Conservation (phyloP, 1,140 invertebrate species). For the Drosophila nasuta region DNA sequence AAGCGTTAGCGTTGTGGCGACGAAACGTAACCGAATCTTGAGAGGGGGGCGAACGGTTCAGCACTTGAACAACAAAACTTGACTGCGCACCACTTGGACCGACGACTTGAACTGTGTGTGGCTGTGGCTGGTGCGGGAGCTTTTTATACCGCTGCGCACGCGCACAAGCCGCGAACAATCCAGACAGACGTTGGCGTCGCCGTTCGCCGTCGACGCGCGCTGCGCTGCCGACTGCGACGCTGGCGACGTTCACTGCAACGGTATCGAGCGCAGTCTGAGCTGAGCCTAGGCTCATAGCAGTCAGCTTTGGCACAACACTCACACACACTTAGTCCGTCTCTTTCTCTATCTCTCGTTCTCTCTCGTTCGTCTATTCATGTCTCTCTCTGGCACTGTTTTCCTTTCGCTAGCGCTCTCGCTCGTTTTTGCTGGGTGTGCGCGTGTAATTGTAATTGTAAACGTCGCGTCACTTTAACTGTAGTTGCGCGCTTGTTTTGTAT, state of each 20-base stretch:
- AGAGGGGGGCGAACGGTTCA: slow-evolving; percentile 25
- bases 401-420: slow-evolving; percentile 7
- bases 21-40: slow-evolving; percentile 62
- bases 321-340: slow-evolving; percentile 29
- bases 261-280: slow-evolving; percentile 37
- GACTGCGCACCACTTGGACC: slow-evolving; percentile 80
- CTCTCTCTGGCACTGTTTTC: not conserved
- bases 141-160: slow-evolving; percentile 85
- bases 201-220: slow-evolving; percentile 1
- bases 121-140: slow-evolving; percentile 80
- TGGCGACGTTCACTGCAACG: slow-evolving; percentile 59
- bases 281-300: slow-evolving; percentile 40
- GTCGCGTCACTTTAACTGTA: slow-evolving; percentile 47
- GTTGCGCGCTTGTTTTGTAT: slow-evolving; percentile 60
- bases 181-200: slow-evolving; percentile 23
- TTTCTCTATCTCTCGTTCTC: slow-evolving; percentile 16
- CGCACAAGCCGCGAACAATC: slow-evolving; percentile 77
- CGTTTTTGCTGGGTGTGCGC: slow-evolving; percentile 10
- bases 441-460: slow-evolving; percentile 46
- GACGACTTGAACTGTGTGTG: slow-evolving; percentile 84
- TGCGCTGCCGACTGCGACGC: not conserved
- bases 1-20: slow-evolving; percentile 29
- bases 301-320: slow-evolving; percentile 34
- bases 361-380: not conserved
- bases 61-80: slow-evolving; percentile 77